A percentile compares a stretch with the other conserved stretches of the same genome.
phyloP scores from a whole-genome alignment of 2,888 invertebrate genomes.

The Kryphioiulus occultus region DNA sequence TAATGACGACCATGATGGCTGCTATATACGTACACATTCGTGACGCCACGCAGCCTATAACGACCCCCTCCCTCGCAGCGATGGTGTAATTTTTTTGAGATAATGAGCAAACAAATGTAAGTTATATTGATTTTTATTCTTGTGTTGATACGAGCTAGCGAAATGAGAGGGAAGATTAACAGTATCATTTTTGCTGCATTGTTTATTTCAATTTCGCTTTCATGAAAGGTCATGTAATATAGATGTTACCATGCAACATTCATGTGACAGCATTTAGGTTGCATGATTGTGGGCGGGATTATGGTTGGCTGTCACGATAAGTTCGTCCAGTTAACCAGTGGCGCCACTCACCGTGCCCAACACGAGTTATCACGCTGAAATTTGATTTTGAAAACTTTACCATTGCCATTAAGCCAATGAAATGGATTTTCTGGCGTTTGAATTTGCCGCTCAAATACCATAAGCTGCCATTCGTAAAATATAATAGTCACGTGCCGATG shows the following conservation, averaged over 20 bases:
- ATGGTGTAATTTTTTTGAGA: background rate
- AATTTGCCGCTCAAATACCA: no score
- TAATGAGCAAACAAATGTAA: conserved; percentile 35
- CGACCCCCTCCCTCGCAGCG: background rate
- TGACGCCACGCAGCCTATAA: background rate
- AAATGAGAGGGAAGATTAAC: background rate
- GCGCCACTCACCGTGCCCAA: background rate
- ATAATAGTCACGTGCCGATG: no score
- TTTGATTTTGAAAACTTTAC: no score
- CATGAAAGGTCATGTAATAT: conserved; percentile 32
- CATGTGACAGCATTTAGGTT: background rate
- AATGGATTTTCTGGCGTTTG: no score
- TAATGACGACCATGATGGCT: background rate
- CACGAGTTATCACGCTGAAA: no score
- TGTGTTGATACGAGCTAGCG: background rate
- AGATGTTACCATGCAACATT: background rate
- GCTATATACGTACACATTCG: background rate
- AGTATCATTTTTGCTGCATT: background rate
- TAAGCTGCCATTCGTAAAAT: no score
- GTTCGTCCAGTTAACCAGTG: background rate
- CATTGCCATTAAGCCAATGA: no score
- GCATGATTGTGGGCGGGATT: conserved; percentile 1
- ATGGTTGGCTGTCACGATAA: background rate
- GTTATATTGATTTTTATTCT: conserved; percentile 10
- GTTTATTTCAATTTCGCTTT: background rate